Base-by-base conservation (phyloP, 2,888 invertebrate species). In the Synergus umbraculus region DNA sequence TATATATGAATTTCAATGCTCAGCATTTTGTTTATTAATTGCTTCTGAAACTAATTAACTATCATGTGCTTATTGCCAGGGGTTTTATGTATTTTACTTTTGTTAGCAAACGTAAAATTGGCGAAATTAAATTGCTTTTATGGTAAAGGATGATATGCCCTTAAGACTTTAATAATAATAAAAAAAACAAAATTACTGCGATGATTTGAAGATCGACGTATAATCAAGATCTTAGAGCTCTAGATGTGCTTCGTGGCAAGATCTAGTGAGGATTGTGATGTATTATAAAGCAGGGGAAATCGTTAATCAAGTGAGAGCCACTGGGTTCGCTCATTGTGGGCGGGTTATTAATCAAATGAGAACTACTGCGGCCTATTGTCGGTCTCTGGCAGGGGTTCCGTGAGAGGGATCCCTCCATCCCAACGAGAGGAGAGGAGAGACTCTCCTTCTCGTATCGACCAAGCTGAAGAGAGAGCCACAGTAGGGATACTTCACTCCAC, bases 341-440 rank as follows among this genome's bases (percentile, higher is more conserved):
- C 84, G 89, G 89, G 88, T 91, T 91, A 92, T 91, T 91, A 92
- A 92, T 91, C 91, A 92, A 91, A 91, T 91, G 92, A 92, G 91
- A 91, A 90, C 91, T 91, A 91, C 91, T 91, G 91, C 85, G 84
- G 87, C 87, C 90, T 88, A 91, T 91, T 91, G 91, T 91, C 87
- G 88, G 86, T 79, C 84, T 83, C 86, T 87, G 86, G 85, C 87
- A 86, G 89, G 89, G 87, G 86, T 87, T 89, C 87, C 85, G 81
- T 83, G 83, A 83, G 85, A 82, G 83, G 83, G 86, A 84, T 84
- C 81, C 83, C 82, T 77, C 80, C 81, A 83, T 82, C 79, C 80
- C 77, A 77, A 80, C 69, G 82, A 84, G 81, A 80, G 63, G 83
- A 79, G 84, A 85, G 83, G 84, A 87, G 85, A 85, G 86, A 80